Evolutionary conservation across 1,140 invertebrate species (phyloP).

Genomic region (Centruroides vittatus): DNA sequence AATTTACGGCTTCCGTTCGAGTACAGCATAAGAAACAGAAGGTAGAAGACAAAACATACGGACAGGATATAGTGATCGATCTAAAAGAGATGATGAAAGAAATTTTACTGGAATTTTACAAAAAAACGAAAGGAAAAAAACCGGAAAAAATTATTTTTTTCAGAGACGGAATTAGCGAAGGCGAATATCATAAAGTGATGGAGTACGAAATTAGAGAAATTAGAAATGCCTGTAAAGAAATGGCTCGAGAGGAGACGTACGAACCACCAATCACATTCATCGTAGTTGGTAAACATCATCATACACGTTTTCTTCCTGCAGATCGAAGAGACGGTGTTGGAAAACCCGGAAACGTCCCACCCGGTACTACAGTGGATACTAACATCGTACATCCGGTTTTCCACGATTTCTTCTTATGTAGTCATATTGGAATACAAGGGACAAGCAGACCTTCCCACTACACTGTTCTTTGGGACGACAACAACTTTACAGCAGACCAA

Average conservation of each 20-base stretch:
- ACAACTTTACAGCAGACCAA: constrained; percentile 8
- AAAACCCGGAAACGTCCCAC: background rate
- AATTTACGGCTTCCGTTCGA: constrained; percentile 9
- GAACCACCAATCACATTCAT: constrained; percentile 15
- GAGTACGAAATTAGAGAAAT: constrained; percentile 15
- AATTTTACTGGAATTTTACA: constrained; percentile 29
- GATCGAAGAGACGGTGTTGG: constrained; percentile 19
- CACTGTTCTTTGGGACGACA: constrained; percentile 11
- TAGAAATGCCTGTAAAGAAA: constrained; percentile 2
- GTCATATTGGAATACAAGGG: constrained; percentile 23
- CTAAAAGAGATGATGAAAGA: constrained; percentile 49
- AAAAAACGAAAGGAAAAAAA: constrained; percentile 1
- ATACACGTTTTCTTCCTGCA: constrained; percentile 9
- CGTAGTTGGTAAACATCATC: constrained; percentile 18
- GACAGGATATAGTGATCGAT: constrained; percentile 25
- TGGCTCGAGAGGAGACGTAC: background rate
- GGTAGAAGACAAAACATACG: background rate
- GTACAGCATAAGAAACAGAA: constrained; percentile 6
- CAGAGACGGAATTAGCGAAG: constrained; percentile 33
- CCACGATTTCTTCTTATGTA: constrained; percentile 32
- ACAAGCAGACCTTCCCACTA: constrained; percentile 14
- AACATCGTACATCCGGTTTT: constrained; percentile 40
- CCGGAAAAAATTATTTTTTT: constrained; percentile 30
- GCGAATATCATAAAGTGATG: constrained; percentile 28
- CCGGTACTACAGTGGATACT: too few species aligned